Conservation (phyloP, 2,797 vertebrate species). For the Hafferia zeledoni region DNA sequence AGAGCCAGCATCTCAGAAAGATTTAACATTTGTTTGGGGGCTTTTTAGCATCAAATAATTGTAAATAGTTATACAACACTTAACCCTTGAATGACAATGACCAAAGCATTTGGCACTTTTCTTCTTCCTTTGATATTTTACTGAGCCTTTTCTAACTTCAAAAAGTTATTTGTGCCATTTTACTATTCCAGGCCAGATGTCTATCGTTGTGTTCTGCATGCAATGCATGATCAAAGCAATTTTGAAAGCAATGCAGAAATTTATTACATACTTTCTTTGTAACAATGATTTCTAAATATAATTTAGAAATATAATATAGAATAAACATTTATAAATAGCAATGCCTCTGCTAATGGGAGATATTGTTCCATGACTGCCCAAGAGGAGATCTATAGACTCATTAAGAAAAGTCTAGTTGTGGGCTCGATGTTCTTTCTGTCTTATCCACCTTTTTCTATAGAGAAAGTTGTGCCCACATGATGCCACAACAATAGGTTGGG, state of each 20-base stretch:
- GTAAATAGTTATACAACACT: neutral
- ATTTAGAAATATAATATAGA: neutral
- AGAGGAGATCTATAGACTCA: neutral
- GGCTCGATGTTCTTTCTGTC: neutral
- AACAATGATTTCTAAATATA: neutral
- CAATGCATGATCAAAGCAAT: neutral
- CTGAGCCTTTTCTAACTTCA: neutral
- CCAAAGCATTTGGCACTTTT: neutral
- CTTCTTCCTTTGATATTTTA: neutral
- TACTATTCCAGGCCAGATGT: neutral
- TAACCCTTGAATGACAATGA: neutral
- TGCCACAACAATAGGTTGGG: neutral
- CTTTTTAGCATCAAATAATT: neutral
- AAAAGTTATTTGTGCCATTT: neutral
- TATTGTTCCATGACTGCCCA: neutral
- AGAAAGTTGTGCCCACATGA: neutral
- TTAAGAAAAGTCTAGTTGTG: neutral
- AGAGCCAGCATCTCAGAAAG: neutral
- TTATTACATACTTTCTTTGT: neutral
- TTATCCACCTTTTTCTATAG: neutral
- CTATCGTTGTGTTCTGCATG: neutral
- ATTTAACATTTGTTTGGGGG: neutral
- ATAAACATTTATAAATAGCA: neutral
- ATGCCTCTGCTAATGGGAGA: neutral
- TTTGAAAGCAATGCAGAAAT: neutral